Evolutionary conservation across 1,140 invertebrate species (phyloP).

Genomic region (Panulirus ornatus): DNA sequence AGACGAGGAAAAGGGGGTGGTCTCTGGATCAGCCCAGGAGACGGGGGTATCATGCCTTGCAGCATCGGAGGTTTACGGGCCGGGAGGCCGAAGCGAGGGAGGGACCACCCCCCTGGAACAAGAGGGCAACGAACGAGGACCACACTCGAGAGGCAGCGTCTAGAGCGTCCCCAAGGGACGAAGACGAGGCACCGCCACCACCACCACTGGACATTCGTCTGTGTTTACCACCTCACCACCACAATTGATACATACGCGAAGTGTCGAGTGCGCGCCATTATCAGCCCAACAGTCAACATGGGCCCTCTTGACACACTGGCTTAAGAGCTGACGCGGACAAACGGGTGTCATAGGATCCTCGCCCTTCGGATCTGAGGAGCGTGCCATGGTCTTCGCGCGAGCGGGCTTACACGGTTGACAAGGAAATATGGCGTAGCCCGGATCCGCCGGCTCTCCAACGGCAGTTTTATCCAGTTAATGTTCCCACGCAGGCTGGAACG

Average conservation of each 20-base stretch:
- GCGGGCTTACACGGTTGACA: background rate
- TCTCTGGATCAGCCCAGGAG: too few relatives aligned
- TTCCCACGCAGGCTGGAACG: background rate
- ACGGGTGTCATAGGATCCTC: background rate
- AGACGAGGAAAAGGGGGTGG: too few relatives aligned
- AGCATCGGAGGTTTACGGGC: too few relatives aligned
- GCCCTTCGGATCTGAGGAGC: background rate
- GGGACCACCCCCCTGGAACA: too few relatives aligned
- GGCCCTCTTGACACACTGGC: background rate
- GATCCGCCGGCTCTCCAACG: background rate
- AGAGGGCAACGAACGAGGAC: too few relatives aligned
- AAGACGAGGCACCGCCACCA: too few relatives aligned
- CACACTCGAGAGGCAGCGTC: too few relatives aligned
- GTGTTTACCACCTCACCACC: background rate
- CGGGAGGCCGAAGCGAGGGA: too few relatives aligned
- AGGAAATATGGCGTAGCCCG: background rate
- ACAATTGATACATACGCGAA: constrained; percentile 11
- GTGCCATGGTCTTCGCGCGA: background rate
- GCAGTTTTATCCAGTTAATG: constrained; percentile 12
- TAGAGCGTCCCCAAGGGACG: background rate
- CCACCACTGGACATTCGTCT: constrained; percentile 3
- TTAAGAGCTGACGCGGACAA: background rate
- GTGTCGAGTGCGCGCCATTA: constrained; percentile 9
- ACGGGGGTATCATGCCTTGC: too few relatives aligned
- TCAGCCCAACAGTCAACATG: background rate